phyloP scores from a whole-genome alignment of 1,140 invertebrate genomes.

The Metopolophium dirhodum region DNA sequence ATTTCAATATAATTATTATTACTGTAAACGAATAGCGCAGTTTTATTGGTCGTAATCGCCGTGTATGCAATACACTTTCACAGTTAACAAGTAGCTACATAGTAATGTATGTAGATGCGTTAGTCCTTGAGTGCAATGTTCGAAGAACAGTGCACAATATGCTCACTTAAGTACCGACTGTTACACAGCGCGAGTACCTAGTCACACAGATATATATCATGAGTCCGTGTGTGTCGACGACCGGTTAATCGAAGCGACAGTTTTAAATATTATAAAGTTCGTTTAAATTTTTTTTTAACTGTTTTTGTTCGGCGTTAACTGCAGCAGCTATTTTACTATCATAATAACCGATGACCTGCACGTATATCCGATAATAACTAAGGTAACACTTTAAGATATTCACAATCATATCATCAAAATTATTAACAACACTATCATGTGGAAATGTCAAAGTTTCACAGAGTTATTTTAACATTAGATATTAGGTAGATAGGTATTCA shows the following conservation, averaged over 20 bases:
- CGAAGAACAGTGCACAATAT: neutral
- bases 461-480: neutral
- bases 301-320: neutral
- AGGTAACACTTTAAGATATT: no score
- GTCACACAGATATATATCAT: neutral
- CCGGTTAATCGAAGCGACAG: neutral
- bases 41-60: neutral
- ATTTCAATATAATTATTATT: neutral
- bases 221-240: neutral
- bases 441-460: neutral
- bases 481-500: neutral
- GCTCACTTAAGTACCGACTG: constrained; percentile 21
- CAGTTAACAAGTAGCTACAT: constrained; percentile 10
- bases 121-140: constrained; percentile 24
- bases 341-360: no score
- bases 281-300: neutral
- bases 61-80: neutral
- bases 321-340: no score
- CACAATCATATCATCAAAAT: neutral
- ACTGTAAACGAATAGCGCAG: neutral
- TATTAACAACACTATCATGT: neutral
- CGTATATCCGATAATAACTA: no score
- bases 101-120: neutral
- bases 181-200: neutral
- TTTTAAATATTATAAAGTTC: neutral